These are phyloP conservation scores for Thumatha senex DNA, from an alignment of 2,888 invertebrate species.

Conservation along the genomic window DNA sequence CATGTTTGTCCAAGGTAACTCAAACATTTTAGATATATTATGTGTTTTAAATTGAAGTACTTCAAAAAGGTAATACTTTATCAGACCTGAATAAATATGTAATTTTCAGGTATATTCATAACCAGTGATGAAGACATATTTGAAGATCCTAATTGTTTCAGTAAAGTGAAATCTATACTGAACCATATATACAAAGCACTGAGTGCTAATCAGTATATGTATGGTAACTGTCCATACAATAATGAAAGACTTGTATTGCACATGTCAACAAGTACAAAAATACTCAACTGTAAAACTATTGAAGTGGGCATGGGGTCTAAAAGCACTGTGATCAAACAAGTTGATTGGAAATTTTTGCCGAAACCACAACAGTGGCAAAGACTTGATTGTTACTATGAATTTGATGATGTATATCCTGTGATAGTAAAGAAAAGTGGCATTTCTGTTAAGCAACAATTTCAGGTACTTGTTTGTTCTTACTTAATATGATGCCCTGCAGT, in stretches of 20 bases:
- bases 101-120: conserved; percentile 86
- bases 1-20: conserved; percentile 89
- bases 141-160: conserved; percentile 78
- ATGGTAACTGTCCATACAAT: conserved; percentile 78
- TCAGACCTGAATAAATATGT: not conserved
- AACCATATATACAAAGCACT: conserved; percentile 83
- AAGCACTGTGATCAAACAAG: conserved; percentile 83
- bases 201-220: conserved; percentile 81
- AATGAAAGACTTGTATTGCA: conserved; percentile 87
- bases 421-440: conserved; percentile 84
- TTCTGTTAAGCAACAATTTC: conserved; percentile 87
- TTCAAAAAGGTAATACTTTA: too few relatives aligned
- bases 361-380: conserved; percentile 89
- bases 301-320: conserved; percentile 76
- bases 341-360: conserved; percentile 90
- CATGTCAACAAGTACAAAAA: conserved; percentile 79
- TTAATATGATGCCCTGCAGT: too few relatives aligned
- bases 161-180: conserved; percentile 84
- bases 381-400: conserved; percentile 89
- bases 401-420: conserved; percentile 90
- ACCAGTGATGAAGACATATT: conserved; percentile 87
- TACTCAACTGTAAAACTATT: conserved; percentile 85
- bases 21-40: not conserved
- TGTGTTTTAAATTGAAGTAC: not conserved
- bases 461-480: conserved; percentile 64